Evolutionary conservation across 30 jellyfish, hydroid and myxozoan species (phyloP).

Genomic region (Cassiopea xamachana): DNA sequence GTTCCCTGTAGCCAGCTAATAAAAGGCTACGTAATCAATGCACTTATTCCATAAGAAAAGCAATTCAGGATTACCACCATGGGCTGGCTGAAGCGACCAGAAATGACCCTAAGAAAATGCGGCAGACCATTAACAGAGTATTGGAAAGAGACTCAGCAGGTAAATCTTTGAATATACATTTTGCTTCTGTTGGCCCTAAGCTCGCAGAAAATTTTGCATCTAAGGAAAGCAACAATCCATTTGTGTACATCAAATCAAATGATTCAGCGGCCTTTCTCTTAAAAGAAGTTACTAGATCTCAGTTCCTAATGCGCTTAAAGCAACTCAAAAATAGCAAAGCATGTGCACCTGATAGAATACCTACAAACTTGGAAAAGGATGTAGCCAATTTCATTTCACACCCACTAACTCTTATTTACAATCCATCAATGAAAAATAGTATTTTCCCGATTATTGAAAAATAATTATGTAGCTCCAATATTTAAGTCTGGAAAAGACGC

Average conservation of each 20-base stretch:
- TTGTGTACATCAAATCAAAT: not conserved
- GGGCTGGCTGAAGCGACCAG: not conserved
- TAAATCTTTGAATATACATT: not conserved
- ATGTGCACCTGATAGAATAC: conserved; percentile 9
- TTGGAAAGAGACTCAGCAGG: not conserved
- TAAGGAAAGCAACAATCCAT: not conserved
- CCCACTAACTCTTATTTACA: conserved; percentile 3
- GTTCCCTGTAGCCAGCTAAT: not conserved
- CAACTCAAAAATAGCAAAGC: conserved; percentile 4
- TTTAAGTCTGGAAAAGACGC: not conserved
- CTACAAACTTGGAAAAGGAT: conserved; percentile 2
- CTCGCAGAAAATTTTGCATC: conserved; percentile 45
- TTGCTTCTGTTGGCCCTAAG: not conserved
- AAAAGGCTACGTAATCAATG: not conserved
- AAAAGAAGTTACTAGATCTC: not conserved
- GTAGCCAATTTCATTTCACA: conserved; percentile 17
- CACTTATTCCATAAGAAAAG: not conserved
- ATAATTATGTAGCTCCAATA: not conserved
- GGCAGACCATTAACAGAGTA: conserved; percentile 9
- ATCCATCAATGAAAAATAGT: not conserved
- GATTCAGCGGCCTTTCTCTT: not conserved
- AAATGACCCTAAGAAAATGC: not conserved
- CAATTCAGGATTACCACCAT: not conserved
- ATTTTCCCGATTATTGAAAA: not conserved
- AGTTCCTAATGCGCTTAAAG: not conserved